These are phyloP conservation scores for Limulus polyphemus DNA, from an alignment of 2,888 invertebrate genomes.

Conservation along the genomic window DNA sequence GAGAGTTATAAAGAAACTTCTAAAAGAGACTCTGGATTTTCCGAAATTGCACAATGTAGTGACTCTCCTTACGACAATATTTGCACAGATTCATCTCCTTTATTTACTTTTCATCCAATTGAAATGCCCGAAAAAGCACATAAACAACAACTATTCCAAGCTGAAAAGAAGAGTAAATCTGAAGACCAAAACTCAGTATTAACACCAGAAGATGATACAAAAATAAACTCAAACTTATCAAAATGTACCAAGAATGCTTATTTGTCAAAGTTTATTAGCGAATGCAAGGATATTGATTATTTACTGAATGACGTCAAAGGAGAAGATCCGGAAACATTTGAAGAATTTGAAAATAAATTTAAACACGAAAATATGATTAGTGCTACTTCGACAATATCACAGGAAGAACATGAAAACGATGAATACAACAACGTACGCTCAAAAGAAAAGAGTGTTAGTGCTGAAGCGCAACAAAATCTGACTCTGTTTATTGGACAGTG, in stretches of 20 bases:
- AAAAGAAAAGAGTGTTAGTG: not conserved
- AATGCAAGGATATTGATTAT: constrained; percentile 60
- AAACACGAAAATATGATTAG: not conserved
- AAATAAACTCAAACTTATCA: no score
- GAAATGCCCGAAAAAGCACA: not conserved
- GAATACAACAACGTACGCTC: no score
- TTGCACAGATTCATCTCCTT: not conserved
- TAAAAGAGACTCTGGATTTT: constrained; percentile 10
- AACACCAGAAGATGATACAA: no score
- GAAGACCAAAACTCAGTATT: no score
- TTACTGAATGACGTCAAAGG: constrained; percentile 54
- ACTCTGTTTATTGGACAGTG: constrained; percentile 44
- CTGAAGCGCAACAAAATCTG: not conserved
- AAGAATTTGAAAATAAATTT: constrained; percentile 13
- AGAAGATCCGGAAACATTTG: constrained; percentile 48
- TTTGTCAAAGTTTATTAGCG: constrained; percentile 25
- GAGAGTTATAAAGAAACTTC: constrained; percentile 1
- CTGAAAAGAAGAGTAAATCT: not conserved
- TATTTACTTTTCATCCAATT: no score
- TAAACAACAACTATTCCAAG: not conserved
- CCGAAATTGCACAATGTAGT: not conserved
- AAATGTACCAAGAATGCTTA: no score
- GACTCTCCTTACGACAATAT: constrained; percentile 2
- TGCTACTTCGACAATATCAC: no score
- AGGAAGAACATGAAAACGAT: no score